phyloP scores from a whole-genome alignment of 2,888 invertebrate species.

The Limnephilus lunatus region DNA sequence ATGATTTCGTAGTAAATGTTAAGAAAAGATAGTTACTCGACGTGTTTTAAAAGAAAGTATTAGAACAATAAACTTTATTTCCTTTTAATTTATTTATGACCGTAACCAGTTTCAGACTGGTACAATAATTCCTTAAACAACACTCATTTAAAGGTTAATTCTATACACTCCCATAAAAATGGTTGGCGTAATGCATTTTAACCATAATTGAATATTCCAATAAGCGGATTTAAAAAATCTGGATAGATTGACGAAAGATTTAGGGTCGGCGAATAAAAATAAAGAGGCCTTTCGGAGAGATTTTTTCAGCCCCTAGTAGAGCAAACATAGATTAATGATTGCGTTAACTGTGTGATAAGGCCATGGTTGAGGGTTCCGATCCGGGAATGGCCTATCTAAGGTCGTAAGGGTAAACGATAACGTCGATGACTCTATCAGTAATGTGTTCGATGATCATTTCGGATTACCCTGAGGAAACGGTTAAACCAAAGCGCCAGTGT shows the following conservation, averaged over 20 bases:
- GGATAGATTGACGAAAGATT: slow-evolving; percentile 7
- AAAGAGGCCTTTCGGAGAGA: neutral
- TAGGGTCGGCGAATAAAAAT: slow-evolving; percentile 1
- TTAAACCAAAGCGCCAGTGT: neutral
- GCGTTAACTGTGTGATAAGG: slow-evolving; percentile 37
- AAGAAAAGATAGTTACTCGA: too few species aligned
- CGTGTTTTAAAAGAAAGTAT: too few species aligned
- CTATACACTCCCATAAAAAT: neutral
- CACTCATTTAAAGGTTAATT: too few species aligned
- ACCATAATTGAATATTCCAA: neutral
- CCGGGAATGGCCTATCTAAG: neutral
- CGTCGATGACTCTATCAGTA: slow-evolving; percentile 21
- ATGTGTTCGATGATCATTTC: neutral
- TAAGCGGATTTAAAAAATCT: neutral
- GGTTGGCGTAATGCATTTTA: neutral
- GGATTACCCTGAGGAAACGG: slow-evolving; percentile 5
- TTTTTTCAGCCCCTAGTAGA: slow-evolving; percentile 5
- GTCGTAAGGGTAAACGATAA: slow-evolving; percentile 32
- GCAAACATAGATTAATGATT: slow-evolving; percentile 30
- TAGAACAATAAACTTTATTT: too few species aligned
- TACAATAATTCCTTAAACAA: too few species aligned
- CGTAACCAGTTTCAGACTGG: too few species aligned
- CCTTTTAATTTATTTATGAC: too few species aligned
- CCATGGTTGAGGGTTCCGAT: neutral
- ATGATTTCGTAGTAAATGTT: too few species aligned